Evolutionary conservation across 2,888 invertebrate species (phyloP), one percentile per base, ranked within the genome.

Genomic region (Phoenoteleia sp.): DNA sequence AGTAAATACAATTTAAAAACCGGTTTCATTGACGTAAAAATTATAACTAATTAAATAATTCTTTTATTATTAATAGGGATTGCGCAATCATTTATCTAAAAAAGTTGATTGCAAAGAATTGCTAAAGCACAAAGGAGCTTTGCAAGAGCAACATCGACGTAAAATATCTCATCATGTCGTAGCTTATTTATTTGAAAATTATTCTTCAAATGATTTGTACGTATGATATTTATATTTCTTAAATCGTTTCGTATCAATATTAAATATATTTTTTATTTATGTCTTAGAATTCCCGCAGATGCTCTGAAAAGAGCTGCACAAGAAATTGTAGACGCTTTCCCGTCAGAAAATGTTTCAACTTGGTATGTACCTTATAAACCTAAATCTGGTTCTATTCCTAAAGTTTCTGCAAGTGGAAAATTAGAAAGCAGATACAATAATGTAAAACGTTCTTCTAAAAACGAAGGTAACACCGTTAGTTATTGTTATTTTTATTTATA

Each of bases 301-400:
- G 15, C 23, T 13, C 17, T 64, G 3, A 23, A 36, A 27, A 69
- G 60, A 72, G 60, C 72, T 36, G 27, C 60, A 11, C 15, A 60
- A 72, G 72, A 72, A 49, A 60, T 72, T 5, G 60, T 49, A 0
- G 2, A 42, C 25, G 60, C 13, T 49, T 72, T 49, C 15, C 60
- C 60, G 2, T 25, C 23, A 4, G 72, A 72, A 17, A 21, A 29
- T 33, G 36, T 15, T 11, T 25, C 25, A 13, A 72, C 33, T n/a
- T 72, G 72, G 72, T 72, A 72, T 27, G 72, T 72, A 2, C 72
- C 72, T n/a, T 72, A 72, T 19, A 72, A 60, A n/a, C 60, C 72
- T 5, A 72, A 39, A 60, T 36, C 19, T 60, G 60, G 49, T 4
- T 49, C 15, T 60, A 9, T 27, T 3, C 60, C 72, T 2, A 72